Conservation (phyloP, 92 coral and sea anemone species). For the Anthopleura xanthogrammica region DNA sequence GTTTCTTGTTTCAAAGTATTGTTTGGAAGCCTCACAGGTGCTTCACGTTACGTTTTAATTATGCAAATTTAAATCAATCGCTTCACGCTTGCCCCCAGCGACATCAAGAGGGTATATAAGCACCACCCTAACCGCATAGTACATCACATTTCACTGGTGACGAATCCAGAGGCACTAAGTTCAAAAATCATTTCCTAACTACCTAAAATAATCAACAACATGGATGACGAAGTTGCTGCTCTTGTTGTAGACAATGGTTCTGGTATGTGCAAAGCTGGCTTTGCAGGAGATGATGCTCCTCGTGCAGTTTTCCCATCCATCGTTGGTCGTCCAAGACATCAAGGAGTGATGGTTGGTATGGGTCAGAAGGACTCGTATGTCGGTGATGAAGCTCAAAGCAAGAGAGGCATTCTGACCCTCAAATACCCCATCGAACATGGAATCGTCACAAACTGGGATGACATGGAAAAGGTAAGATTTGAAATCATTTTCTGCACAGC, state of each 20-base stretch:
- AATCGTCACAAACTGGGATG: too few species aligned
- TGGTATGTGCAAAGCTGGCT: slow-evolving; percentile 99
- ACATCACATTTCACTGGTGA: background rate
- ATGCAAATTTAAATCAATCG: background rate
- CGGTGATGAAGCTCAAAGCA: slow-evolving; percentile 25
- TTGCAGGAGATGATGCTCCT: slow-evolving; percentile 99
- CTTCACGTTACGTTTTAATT: background rate
- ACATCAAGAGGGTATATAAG: background rate
- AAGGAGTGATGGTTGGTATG: too few species aligned
- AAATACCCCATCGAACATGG: too few species aligned
- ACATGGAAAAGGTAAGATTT: too few species aligned
- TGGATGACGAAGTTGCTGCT: slow-evolving; percentile 97
- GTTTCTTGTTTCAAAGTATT: background rate
- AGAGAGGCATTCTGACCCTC: too few species aligned
- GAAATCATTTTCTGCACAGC: too few species aligned
- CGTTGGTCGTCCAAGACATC: too few species aligned
- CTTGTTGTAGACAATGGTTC: slow-evolving; percentile 98
- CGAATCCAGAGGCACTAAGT: background rate
- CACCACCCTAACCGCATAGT: background rate
- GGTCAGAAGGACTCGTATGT: too few species aligned
- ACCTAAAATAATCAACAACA: slow-evolving; percentile 23
- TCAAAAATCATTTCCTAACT: background rate
- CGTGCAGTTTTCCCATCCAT: slow-evolving; percentile 13
- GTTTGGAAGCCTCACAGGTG: background rate
- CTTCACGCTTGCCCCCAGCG: background rate